Percentiles rank a stretch among this genome's conserved stretches.
Evolutionary conservation across 2,888 invertebrate species (phyloP).

Genomic region (Lobophora halterata): DNA sequence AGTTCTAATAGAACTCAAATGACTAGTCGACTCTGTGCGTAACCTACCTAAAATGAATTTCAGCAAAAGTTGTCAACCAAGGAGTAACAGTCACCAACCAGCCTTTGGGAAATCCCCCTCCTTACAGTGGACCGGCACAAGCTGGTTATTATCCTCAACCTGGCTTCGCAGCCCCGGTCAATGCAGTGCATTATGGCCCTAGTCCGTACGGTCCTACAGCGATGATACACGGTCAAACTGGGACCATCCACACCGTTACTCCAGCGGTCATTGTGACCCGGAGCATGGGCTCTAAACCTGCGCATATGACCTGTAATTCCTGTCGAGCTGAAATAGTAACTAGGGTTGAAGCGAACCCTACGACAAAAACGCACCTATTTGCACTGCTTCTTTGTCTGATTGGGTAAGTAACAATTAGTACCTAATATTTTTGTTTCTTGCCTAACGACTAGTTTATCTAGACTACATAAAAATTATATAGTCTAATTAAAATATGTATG

Average conservation of each 20-base stretch:
- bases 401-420: too few relatives aligned
- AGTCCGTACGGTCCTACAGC: background rate
- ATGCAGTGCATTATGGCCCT: conserved; percentile 1
- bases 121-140: conserved; percentile 26
- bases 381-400: conserved; percentile 72
- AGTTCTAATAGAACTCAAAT: too few relatives aligned
- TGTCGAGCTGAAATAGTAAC: conserved; percentile 70
- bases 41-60: too few relatives aligned
- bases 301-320: conserved; percentile 57
- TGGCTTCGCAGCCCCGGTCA: conserved; percentile 10
- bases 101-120: conserved; percentile 24
- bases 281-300: conserved; percentile 45
- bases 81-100: conserved; percentile 11
- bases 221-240: conserved; percentile 3
- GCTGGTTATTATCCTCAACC: conserved; percentile 24
- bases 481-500: too few relatives aligned
- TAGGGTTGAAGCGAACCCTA: conserved; percentile 57
- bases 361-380: conserved; percentile 76
- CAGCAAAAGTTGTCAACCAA: conserved; percentile 14
- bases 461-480: too few relatives aligned
- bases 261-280: conserved; percentile 30
- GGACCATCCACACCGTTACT: conserved; percentile 8
- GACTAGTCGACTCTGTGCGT: too few relatives aligned
- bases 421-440: too few relatives aligned
- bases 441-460: too few relatives aligned